These are phyloP conservation scores for Sebastes itinus DNA, from an alignment of 2,797 vertebrate genomes.

Conservation along the genomic window DNA sequence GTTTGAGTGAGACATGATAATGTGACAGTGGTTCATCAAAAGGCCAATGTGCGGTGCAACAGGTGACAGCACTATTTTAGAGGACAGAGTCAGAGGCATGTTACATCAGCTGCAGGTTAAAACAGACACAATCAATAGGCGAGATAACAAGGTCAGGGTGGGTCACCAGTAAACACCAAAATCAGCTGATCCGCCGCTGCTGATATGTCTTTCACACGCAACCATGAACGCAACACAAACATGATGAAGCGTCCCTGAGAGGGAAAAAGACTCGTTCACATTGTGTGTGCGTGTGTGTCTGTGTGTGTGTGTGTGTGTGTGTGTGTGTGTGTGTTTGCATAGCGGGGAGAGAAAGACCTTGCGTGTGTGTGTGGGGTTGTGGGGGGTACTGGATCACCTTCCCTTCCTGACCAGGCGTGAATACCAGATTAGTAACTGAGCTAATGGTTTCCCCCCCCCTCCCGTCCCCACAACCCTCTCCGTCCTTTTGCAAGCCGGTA, in stretches of 20 bases:
- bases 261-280: not conserved
- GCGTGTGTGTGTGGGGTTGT: not conserved
- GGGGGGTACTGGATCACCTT: conserved; percentile 68
- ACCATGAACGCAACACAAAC: conserved; percentile 25
- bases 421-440: conserved; percentile 80
- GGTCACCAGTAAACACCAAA: conserved; percentile 34
- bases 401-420: conserved; percentile 69
- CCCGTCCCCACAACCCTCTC: conserved; percentile 23
- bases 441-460: conserved; percentile 62
- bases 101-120: conserved; percentile 6
- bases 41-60: not conserved
- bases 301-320: not conserved
- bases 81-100: not conserved
- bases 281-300: not conserved
- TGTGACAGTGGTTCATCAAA: not conserved
- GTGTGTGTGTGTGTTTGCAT: not conserved
- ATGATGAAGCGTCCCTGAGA: not conserved
- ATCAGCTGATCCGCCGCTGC: conserved; percentile 34
- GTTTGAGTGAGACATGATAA: not conserved
- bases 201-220: conserved; percentile 58
- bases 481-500: conserved; percentile 52
- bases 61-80: conserved; percentile 4
- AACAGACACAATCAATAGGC: conserved; percentile 39
- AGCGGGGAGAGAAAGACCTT: not conserved
- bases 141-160: conserved; percentile 44